Conservation (phyloP, 1,140 invertebrate genomes). For the Protaetia brevitarsis region DNA sequence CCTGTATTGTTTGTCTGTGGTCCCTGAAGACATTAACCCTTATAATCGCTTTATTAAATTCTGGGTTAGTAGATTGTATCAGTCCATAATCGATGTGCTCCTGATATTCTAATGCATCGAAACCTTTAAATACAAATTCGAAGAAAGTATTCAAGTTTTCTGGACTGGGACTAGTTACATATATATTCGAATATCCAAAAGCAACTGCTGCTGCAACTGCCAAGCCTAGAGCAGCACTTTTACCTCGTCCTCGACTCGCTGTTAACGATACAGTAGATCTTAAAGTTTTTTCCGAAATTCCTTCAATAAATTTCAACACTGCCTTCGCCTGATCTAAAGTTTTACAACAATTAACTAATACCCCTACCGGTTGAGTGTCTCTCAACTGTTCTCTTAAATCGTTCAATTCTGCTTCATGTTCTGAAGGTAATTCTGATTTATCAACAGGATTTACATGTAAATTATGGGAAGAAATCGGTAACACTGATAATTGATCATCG, state of each 20-base stretch:
- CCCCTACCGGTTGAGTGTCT: slow-evolving; percentile 88
- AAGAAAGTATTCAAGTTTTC: slow-evolving; percentile 98
- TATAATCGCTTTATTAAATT: slow-evolving; percentile 95
- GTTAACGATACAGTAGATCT: slow-evolving; percentile 92
- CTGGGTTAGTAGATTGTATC: slow-evolving; percentile 92
- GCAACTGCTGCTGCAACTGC: slow-evolving; percentile 82
- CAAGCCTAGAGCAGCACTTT: slow-evolving; percentile 96
- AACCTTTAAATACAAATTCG: slow-evolving; percentile 96
- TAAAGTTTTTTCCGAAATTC: slow-evolving; percentile 89
- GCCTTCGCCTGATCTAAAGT: slow-evolving; percentile 94
- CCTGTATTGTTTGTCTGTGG: slow-evolving; percentile 96
- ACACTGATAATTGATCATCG: slow-evolving; percentile 88
- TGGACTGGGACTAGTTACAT: slow-evolving; percentile 95
- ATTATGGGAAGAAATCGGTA: slow-evolving; percentile 89
- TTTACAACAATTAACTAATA: slow-evolving; percentile 86
- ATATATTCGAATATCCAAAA: slow-evolving; percentile 95
- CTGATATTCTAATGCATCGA: slow-evolving; percentile 92
- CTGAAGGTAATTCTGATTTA: slow-evolving; percentile 44
- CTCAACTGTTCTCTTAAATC: slow-evolving; percentile 68
- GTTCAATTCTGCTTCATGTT: slow-evolving; percentile 60
- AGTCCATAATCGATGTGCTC: slow-evolving; percentile 96
- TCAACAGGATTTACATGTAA: slow-evolving; percentile 72
- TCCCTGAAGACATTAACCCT: slow-evolving; percentile 88
- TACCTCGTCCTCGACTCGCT: slow-evolving; percentile 94
- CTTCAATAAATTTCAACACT: slow-evolving; percentile 91